Evolutionary conservation across 2,888 invertebrate genomes (phyloP).

Genomic region (Morinoia aosen): DNA sequence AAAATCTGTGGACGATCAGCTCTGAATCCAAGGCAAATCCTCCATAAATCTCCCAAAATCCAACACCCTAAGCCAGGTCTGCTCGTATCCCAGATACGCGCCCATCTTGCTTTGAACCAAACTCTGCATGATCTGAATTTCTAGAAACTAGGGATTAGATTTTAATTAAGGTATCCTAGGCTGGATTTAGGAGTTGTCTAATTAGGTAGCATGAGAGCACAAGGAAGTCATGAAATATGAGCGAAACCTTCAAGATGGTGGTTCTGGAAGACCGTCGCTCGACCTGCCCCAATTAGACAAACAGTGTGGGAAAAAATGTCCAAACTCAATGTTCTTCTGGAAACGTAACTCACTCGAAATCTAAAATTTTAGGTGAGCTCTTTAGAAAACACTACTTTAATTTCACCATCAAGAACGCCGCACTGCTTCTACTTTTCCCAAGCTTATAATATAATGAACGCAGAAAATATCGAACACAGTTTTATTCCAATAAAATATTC

Average conservation of each 20-base stretch:
- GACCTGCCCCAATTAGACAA: neutral
- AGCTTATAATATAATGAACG: neutral
- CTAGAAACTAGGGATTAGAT: slow-evolving; percentile 47
- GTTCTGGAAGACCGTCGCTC: neutral
- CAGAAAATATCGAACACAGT: neutral
- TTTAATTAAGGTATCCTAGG: slow-evolving; percentile 39
- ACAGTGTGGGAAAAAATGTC: neutral
- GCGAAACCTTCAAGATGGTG: neutral
- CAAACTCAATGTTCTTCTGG: neutral
- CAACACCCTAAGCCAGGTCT: slow-evolving; percentile 29
- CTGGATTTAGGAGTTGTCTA: slow-evolving; percentile 46
- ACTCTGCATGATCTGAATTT: slow-evolving; percentile 48
- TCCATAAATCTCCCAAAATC: slow-evolving; percentile 43
- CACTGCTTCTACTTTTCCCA: neutral
- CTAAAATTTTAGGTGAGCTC: neutral
- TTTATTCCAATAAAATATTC: neutral
- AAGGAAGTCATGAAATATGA: slow-evolving; percentile 40
- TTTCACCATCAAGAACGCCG: neutral
- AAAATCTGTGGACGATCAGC: slow-evolving; percentile 51
- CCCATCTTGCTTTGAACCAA: slow-evolving; percentile 45
- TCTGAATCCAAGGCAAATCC: slow-evolving; percentile 48
- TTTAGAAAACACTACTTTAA: neutral
- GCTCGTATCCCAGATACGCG: slow-evolving; percentile 34
- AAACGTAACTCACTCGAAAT: neutral
- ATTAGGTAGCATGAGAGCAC: slow-evolving; percentile 36